phyloP scores from a whole-genome alignment of 2,113 vertebrate genomes.

The Rhinopomastus cyanomelas region DNA sequence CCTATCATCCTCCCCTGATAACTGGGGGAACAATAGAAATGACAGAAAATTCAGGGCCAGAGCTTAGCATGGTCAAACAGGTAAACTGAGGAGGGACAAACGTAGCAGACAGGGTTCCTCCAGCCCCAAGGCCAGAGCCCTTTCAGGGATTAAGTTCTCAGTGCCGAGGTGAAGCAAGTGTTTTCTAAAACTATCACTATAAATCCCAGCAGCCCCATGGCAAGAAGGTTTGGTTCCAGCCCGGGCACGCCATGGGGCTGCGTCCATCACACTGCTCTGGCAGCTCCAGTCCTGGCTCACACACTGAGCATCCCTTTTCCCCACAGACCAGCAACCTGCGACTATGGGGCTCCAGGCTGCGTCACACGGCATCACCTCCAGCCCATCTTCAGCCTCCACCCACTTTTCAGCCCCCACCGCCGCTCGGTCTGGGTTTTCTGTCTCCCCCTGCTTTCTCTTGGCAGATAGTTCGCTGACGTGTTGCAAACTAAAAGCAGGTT shows the following conservation, averaged over 20 bases:
- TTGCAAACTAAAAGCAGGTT: constrained; percentile 41
- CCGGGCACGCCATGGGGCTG: fast-evolving
- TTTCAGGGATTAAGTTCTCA: neutral
- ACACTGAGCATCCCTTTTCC: fast-evolving
- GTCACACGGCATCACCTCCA: neutral
- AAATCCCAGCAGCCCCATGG: neutral
- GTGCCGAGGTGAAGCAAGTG: neutral
- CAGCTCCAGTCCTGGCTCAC: neutral
- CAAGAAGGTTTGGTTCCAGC: neutral
- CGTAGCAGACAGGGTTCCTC: neutral
- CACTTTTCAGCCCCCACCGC: neutral
- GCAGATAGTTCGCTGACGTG: constrained; percentile 1
- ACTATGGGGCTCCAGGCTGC: fast-evolving
- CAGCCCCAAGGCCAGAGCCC: constrained; percentile 36
- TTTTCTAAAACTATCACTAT: neutral
- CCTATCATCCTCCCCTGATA: neutral
- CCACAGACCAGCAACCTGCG: neutral
- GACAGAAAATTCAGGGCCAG: neutral
- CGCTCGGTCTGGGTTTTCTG: neutral
- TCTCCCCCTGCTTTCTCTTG: constrained; percentile 7
- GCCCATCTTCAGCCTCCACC: neutral
- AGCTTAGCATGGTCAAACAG: fast-evolving
- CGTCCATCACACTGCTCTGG: fast-evolving
- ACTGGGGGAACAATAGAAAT: fast-evolving
- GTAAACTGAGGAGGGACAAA: neutral